Conservation (phyloP, 2,888 invertebrate genomes). For the Cosmia trapezina region DNA sequence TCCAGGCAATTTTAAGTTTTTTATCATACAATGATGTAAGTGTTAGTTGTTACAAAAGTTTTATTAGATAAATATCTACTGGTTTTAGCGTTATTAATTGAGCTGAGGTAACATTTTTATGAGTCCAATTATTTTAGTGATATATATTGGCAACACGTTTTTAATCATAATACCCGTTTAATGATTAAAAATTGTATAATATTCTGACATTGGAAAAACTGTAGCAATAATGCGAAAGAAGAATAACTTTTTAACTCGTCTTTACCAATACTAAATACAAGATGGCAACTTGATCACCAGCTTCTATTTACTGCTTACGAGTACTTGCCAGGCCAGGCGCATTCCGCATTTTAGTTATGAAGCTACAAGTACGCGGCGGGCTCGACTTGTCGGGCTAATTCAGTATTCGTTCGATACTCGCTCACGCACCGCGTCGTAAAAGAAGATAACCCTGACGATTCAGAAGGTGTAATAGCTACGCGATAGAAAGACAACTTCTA, state of each 20-base stretch:
- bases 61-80: slow-evolving; percentile 33
- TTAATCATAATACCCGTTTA: slow-evolving; percentile 16
- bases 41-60: slow-evolving; percentile 35
- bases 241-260: background rate
- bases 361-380: too few species aligned
- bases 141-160: slow-evolving; percentile 34
- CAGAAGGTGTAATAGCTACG: too few species aligned
- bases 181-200: slow-evolving; percentile 32
- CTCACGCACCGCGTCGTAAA: too few species aligned
- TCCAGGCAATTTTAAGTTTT: slow-evolving; percentile 16
- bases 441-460: too few species aligned
- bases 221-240: background rate
- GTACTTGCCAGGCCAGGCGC: too few species aligned
- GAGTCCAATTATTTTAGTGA: slow-evolving; percentile 43
- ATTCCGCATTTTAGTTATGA: too few species aligned
- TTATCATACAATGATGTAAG: slow-evolving; percentile 27
- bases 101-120: slow-evolving; percentile 43
- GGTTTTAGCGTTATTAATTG: slow-evolving; percentile 36
- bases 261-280: background rate
- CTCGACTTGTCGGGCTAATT: too few species aligned
- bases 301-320: background rate
- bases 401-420: too few species aligned
- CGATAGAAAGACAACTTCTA: too few species aligned
- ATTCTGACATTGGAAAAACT: background rate
- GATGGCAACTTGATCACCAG: background rate